These are phyloP conservation scores for Sesamia inferens DNA, from an alignment of 2,888 invertebrate genomes.

Conservation along the genomic window DNA sequence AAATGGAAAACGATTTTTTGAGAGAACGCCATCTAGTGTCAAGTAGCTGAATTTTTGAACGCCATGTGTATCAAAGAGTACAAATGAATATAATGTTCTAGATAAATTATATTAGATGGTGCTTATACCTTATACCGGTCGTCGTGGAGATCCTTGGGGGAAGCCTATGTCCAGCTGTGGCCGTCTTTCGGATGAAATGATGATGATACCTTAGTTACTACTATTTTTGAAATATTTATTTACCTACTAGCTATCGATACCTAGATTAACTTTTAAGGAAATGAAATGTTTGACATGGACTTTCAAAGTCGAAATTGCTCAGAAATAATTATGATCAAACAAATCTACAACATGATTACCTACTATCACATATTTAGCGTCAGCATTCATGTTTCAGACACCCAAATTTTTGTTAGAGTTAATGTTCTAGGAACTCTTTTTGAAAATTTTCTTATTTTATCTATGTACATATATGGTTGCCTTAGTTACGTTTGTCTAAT, in stretches of 20 bases:
- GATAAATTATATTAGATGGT: slow-evolving; percentile 7
- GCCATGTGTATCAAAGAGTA: too few species aligned
- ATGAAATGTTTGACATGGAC: background rate
- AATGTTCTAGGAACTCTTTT: too few species aligned
- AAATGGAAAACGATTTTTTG: background rate
- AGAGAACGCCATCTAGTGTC: slow-evolving; percentile 68
- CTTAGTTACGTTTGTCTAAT: too few species aligned
- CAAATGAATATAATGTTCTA: too few species aligned
- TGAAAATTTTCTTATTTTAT: too few species aligned
- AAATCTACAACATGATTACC: background rate
- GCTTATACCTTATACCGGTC: background rate
- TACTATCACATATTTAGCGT: background rate
- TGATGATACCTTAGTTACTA: background rate
- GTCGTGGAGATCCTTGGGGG: too few species aligned
- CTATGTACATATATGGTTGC: too few species aligned
- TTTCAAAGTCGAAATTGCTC: slow-evolving; percentile 2
- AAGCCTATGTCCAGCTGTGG: too few species aligned
- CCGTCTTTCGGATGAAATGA: too few species aligned
- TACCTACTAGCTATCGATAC: background rate
- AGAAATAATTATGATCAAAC: background rate
- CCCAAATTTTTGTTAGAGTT: too few species aligned
- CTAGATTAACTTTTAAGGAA: background rate
- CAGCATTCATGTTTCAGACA: background rate
- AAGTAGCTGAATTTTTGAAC: slow-evolving; percentile 59
- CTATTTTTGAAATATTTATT: too few species aligned